A percentile compares a stretch with the other conserved stretches of the same genome.
These are phyloP conservation scores for Rhynchotus rufescens DNA, from an alignment of 2,797 vertebrate genomes.

Conservation along the genomic window DNA sequence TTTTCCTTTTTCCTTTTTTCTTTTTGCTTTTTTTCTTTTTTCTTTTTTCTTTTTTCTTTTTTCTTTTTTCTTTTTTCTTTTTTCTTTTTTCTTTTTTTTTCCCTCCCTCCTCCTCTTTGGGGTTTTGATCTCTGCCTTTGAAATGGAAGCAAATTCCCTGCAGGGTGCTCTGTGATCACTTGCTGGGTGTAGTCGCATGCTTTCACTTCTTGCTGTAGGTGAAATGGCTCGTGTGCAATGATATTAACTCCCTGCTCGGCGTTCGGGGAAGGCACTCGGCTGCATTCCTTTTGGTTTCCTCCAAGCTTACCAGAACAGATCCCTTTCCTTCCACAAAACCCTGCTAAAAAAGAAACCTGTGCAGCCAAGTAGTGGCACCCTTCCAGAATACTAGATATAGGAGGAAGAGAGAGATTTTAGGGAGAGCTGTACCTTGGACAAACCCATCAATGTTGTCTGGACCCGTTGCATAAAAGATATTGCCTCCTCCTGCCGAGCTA, in stretches of 20 bases:
- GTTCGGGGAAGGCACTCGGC: not conserved
- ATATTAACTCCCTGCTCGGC: conserved; percentile 63
- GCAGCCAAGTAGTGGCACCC: not conserved
- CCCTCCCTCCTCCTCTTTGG: not conserved
- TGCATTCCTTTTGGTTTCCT: not conserved
- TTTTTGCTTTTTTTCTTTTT: no score
- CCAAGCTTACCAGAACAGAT: not conserved
- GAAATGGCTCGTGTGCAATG: conserved; percentile 66
- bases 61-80: not conserved
- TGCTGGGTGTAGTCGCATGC: conserved; percentile 71
- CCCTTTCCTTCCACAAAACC: not conserved
- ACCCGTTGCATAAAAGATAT: not conserved
- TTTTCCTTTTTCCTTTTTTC: not conserved
- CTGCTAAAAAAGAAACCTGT: not conserved
- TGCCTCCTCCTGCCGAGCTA: not conserved
- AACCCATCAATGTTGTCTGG: not conserved
- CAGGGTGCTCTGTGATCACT: conserved; percentile 68
- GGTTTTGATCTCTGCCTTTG: conserved; percentile 74
- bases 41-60: not conserved
- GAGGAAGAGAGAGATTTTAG: not conserved
- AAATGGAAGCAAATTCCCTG: conserved; percentile 76
- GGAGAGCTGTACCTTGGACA: not conserved
- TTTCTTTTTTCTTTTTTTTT: not conserved
- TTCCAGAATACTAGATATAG: rapidly evolving
- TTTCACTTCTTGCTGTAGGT: conserved; percentile 70